Base-by-base conservation (phyloP, 2,113 vertebrate genomes). In the Smithornis capensis region DNA sequence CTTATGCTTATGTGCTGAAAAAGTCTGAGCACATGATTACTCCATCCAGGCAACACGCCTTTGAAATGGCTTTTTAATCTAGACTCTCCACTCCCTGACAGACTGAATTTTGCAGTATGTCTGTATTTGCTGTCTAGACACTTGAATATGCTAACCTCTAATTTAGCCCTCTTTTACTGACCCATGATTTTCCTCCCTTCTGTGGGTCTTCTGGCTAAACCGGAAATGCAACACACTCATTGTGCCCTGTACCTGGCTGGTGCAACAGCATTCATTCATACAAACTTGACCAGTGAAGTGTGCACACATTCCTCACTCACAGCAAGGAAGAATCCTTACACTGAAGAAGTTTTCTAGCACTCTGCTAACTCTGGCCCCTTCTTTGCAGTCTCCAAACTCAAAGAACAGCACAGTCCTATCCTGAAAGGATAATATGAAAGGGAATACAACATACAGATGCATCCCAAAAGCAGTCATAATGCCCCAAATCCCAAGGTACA, bases 21-120 rank as follows among this genome's bases (percentile, higher is more conserved):
- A 96, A 93, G 87, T 37, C 94, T 92, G 60, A 94, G 94, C 94
- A 94, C 93, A 96, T 96, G 96, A 97, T 96, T 97, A 95, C 79
- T 82, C 93, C 92, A 95, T 94, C 67, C 82, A 94, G 83, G 92
- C 95, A 96, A 85, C 93, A 85, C 95, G 94, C 93, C 94, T 96
- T 95, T 97, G 95, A 96, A 96, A 96, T 92, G 94, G 93, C 90
- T 96, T 96, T 96, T 97, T 96, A 97, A 96, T 97, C 95, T 95
- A 83, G 94, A 91, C 88, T 96, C 92, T 96, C 96, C 95, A 94
- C 94, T 96, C 96, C 95, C 94, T 96, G 75, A 97, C 95, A 95
- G 94, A 95, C 96, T 93, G 94, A 95, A 96, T 97, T 96, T 90
- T 95, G 85, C 88, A 94, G 90, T 77, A 94, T 92, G 94, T 97